These are phyloP conservation scores for Sebastes iracundus DNA, from an alignment of 2,797 vertebrate genomes.

Conservation along the genomic window DNA sequence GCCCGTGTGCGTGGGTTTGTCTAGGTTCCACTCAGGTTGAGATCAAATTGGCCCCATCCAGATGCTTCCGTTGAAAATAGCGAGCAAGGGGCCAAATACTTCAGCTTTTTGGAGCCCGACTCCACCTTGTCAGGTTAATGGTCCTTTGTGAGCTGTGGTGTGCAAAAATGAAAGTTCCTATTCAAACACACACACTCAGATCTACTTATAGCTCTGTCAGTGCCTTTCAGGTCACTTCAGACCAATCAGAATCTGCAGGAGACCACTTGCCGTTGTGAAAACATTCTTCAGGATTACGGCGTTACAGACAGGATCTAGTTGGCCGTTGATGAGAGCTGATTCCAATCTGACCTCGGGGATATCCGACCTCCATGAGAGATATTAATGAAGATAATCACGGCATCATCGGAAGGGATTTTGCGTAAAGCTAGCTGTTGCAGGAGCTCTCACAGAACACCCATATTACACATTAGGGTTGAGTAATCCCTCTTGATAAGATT, in stretches of 20 bases:
- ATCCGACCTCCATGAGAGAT: conserved; percentile 53
- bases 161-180: conserved; percentile 48
- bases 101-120: conserved; percentile 55
- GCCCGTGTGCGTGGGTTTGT: conserved; percentile 73
- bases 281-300: conserved; percentile 64
- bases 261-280: conserved; percentile 52
- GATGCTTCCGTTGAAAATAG: conserved; percentile 85
- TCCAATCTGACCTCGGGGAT: conserved; percentile 50
- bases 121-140: conserved; percentile 78
- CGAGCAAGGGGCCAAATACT: conserved; percentile 67
- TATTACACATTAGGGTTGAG: neutral
- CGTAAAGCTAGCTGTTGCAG: neutral
- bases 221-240: conserved; percentile 60
- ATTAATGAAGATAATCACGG: conserved; percentile 63
- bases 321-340: conserved; percentile 60
- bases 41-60: conserved; percentile 83
- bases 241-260: conserved; percentile 43
- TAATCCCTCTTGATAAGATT: conserved; percentile 26
- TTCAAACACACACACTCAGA: conserved; percentile 23
- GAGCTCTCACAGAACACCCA: neutral
- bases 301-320: conserved; percentile 45
- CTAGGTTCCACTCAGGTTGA: conserved; percentile 81
- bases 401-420: conserved; percentile 47
- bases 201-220: conserved; percentile 51
- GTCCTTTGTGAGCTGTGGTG: conserved; percentile 67